Base-by-base conservation (phyloP, 1,140 invertebrate genomes). In the Musca domestica region DNA sequence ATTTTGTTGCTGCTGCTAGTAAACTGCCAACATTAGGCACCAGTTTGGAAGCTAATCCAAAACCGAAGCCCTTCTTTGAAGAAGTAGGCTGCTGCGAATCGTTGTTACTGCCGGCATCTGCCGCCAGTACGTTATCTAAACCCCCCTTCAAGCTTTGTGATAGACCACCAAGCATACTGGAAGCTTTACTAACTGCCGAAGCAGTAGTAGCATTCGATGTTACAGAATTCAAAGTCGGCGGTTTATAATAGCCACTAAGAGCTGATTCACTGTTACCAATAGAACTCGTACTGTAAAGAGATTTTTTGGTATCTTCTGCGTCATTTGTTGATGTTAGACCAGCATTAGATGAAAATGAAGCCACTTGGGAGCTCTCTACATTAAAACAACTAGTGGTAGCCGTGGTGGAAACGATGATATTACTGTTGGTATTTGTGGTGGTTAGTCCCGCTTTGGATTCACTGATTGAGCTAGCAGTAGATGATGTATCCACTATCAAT, bases 81-180 rank as follows among this genome's bases (percentile, higher is more conserved):
- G 66, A 30, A 48, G 61, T 17, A 23, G 52, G 48, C 23, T 68
- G 61, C 12, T 71, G 66, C 12, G 15, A 67, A 6, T 52, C 22
- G 20, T 64, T 49, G 46, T 46, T 67, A 27, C n/a, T 63, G 23
- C 51, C 65, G 54, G 22, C 20, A 22, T 68, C 58, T 2, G 47
- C 63, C 15, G 51, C 34, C 0, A 80, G 64, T 0, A 80, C 78
- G 3, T 76, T 75, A 27, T 78, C 78, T 2, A 80, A 46, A 0
- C 76, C 75, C n/a, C 70, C 76, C 25, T 75, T 80, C 0, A 80
- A n/a, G 2, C 78, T 78, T 41, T 78, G 78, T 0, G 78, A 80
- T 3, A 80, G 66, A 2, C 78, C 75, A 7, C 70, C 78, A 3
- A 80, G 56, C 19, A 80, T 71, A 63, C 67, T 78, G 12, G 71